These are phyloP conservation scores for Sebastes alutus DNA, from an alignment of 2,797 vertebrate genomes.

Conservation along the genomic window DNA sequence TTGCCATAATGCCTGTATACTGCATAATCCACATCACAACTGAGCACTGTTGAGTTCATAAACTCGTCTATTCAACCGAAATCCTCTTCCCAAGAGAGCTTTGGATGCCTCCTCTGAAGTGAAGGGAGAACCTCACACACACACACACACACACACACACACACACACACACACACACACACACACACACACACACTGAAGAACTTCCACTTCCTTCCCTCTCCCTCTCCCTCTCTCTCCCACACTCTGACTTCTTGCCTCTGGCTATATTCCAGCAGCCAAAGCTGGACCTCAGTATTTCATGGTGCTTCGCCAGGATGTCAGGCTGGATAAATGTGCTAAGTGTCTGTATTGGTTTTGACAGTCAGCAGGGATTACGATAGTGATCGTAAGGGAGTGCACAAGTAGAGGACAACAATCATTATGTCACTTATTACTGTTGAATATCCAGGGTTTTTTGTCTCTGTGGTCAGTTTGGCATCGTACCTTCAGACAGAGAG, in stretches of 20 bases:
- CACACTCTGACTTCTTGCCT: slow-evolving; percentile 10
- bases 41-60: slow-evolving; percentile 18
- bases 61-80: slow-evolving; percentile 27
- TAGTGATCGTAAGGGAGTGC: neutral
- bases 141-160: neutral
- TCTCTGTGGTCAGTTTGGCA: too few relatives aligned
- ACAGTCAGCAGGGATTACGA: slow-evolving; percentile 46
- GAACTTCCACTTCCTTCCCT: neutral
- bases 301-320: slow-evolving; percentile 43
- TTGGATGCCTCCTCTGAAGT: slow-evolving; percentile 27
- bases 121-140: neutral
- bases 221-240: neutral
- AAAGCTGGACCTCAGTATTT: slow-evolving; percentile 44
- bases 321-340: slow-evolving; percentile 51
- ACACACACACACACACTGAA: neutral
- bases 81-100: slow-evolving; percentile 43
- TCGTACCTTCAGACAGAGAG: too few relatives aligned
- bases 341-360: slow-evolving; percentile 49
- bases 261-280: slow-evolving; percentile 50
- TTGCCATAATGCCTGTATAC: slow-evolving; percentile 16
- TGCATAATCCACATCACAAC: slow-evolving; percentile 48
- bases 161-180: neutral
- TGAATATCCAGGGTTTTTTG: neutral
- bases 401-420: slow-evolving; percentile 32
- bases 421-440: slow-evolving; percentile 13